These are phyloP conservation scores for Diloba caeruleocephala DNA, from an alignment of 2,888 invertebrate genomes.

Conservation along the genomic window DNA sequence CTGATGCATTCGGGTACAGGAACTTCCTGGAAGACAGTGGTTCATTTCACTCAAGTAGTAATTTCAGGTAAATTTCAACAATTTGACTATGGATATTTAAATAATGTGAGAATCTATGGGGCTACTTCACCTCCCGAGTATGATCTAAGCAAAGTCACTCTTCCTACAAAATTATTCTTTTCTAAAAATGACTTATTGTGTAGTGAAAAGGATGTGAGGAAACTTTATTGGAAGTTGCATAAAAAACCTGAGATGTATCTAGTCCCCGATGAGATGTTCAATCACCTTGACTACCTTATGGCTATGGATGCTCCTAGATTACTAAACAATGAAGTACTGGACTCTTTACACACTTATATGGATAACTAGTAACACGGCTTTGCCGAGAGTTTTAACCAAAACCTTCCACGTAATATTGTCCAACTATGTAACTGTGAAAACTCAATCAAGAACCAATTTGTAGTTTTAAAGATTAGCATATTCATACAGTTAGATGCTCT, in stretches of 20 bases:
- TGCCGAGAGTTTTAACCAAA: too few relatives aligned
- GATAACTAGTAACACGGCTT: too few relatives aligned
- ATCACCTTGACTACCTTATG: conserved; percentile 93
- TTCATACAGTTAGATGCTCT: too few relatives aligned
- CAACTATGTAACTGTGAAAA: too few relatives aligned
- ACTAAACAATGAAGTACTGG: conserved; percentile 87
- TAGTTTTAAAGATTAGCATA: too few relatives aligned
- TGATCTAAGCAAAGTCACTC: conserved; percentile 87
- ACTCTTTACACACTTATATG: conserved; percentile 57
- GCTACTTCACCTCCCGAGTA: conserved; percentile 89
- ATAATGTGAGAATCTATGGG: conserved; percentile 89
- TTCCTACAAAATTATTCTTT: conserved; percentile 91
- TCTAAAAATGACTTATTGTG: conserved; percentile 92
- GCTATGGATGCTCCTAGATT: conserved; percentile 89
- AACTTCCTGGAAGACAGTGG: conserved; percentile 92
- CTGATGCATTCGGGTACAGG: conserved; percentile 92
- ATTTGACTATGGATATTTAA: conserved; percentile 91
- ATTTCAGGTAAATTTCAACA: conserved; percentile 89
- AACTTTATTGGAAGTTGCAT: conserved; percentile 83
- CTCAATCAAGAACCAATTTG: too few relatives aligned
- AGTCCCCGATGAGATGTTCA: conserved; percentile 90
- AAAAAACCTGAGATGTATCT: conserved; percentile 84
- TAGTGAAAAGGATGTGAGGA: conserved; percentile 89
- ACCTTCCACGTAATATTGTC: too few relatives aligned
- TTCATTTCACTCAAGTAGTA: conserved; percentile 91